Percentiles rank a stretch among this genome's conserved stretches.
These are phyloP conservation scores for Ephialtes manifestator DNA, from an alignment of 2,888 invertebrate species.

Conservation along the genomic window DNA sequence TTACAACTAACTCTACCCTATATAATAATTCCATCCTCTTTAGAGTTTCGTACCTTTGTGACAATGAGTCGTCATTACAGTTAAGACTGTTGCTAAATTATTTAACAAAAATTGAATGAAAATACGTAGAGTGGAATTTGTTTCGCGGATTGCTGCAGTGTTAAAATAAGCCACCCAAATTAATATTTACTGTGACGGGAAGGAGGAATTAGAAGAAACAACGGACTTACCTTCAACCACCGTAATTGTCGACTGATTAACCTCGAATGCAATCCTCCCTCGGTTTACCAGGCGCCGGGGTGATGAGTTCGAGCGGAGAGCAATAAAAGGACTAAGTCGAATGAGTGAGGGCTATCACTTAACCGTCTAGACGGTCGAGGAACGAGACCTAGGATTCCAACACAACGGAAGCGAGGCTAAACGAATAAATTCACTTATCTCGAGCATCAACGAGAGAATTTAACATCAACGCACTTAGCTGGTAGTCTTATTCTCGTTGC, in stretches of 20 bases:
- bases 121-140: constrained; percentile 1
- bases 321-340: neutral
- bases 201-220: constrained; percentile 1
- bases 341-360: constrained; percentile 1
- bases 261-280: constrained; percentile 14
- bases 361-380: neutral
- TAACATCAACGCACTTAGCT: neutral
- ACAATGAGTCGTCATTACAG: neutral
- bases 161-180: constrained; percentile 28
- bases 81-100: neutral
- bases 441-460: neutral
- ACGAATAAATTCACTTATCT: constrained; percentile 8
- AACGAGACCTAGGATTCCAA: neutral
- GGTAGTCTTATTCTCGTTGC: neutral
- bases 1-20: neutral
- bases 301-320: neutral
- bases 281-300: neutral
- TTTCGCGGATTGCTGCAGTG: neutral
- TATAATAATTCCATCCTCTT: neutral
- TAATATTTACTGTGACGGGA: constrained; percentile 12
- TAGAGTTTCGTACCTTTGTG: neutral
- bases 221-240: constrained; percentile 36
- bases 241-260: constrained; percentile 52
- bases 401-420: neutral
- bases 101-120: constrained; percentile 8